A percentile compares a stretch with the other conserved stretches of the same genome.
Evolutionary conservation across 2,113 vertebrate genomes (phyloP).

Genomic region (Syngnathus floridae): DNA sequence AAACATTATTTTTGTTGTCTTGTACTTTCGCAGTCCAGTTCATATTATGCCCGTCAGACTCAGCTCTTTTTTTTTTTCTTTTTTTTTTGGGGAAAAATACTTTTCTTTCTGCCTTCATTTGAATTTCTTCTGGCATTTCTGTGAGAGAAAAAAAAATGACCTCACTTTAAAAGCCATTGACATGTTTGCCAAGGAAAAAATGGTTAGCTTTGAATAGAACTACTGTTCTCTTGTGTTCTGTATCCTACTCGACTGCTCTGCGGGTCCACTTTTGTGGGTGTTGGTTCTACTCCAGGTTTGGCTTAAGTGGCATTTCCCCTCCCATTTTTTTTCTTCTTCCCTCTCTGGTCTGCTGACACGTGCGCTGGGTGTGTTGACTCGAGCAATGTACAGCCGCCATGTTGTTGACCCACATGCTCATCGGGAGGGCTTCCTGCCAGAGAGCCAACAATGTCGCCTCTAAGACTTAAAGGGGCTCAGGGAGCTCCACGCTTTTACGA

Average conservation of each 20-base stretch:
- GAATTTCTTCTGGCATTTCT: slow-evolving; percentile 22
- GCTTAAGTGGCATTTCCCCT: slow-evolving; percentile 45
- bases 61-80: slow-evolving; percentile 3
- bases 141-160: slow-evolving; percentile 42
- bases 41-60: background rate
- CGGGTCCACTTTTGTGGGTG: slow-evolving; percentile 49
- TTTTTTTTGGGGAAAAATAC: slow-evolving; percentile 31
- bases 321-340: slow-evolving; percentile 15
- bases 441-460: slow-evolving; percentile 12
- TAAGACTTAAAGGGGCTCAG: slow-evolving; percentile 22
- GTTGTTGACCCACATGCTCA: slow-evolving; percentile 21
- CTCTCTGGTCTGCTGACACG: slow-evolving; percentile 41
- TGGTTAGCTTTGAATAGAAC: slow-evolving; percentile 63
- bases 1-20: background rate
- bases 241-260: slow-evolving; percentile 29
- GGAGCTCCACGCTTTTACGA: slow-evolving; percentile 40
- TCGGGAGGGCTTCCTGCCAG: background rate
- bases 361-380: slow-evolving; percentile 14
- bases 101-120: slow-evolving; percentile 19
- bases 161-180: slow-evolving; percentile 54
- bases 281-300: slow-evolving; percentile 59
- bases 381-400: slow-evolving; percentile 31
- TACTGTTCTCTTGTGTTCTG: slow-evolving; percentile 62
- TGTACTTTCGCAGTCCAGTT: background rate
- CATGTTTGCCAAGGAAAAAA: slow-evolving; percentile 54